A percentile compares a stretch with the other conserved stretches of the same genome.
phyloP scores from a whole-genome alignment of 92 coral and sea anemone genomes.

The Anthopleura xanthogrammica region DNA sequence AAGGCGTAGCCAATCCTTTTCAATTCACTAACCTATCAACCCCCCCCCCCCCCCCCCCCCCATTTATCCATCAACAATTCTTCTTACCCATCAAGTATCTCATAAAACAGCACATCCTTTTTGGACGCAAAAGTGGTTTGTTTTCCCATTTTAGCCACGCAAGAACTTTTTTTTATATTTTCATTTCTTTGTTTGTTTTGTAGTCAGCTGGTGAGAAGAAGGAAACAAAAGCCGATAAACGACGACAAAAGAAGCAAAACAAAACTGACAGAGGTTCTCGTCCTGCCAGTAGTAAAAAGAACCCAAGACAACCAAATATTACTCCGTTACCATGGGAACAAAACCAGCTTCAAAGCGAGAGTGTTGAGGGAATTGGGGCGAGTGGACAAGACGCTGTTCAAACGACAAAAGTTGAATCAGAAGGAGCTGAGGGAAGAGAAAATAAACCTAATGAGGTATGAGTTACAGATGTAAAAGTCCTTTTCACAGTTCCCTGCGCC shows the following conservation, averaged over 20 bases:
- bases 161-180: not conserved
- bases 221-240: conserved; percentile 82
- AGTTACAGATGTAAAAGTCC: too few species aligned
- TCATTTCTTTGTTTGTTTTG: not conserved
- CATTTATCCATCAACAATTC: too few species aligned
- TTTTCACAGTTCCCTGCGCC: too few species aligned
- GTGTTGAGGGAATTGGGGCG: conserved; percentile 1
- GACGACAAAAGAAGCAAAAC: conserved; percentile 59
- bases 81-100: too few species aligned
- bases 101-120: too few species aligned
- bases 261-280: conserved; percentile 59
- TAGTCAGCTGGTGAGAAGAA: conserved; percentile 96
- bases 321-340: conserved; percentile 51
- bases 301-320: conserved; percentile 28
- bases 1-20: too few species aligned
- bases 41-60: too few species aligned
- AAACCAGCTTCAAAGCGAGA: conserved; percentile 4
- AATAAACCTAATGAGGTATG: not conserved
- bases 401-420: not conserved
- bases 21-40: too few species aligned
- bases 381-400: conserved; percentile 1
- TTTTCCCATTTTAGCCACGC: not conserved
- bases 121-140: not conserved
- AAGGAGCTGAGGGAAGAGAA: not conserved
- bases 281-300: conserved; percentile 57